phyloP scores from a whole-genome alignment of 1,140 invertebrate genomes.

The Eciton burchellii region DNA sequence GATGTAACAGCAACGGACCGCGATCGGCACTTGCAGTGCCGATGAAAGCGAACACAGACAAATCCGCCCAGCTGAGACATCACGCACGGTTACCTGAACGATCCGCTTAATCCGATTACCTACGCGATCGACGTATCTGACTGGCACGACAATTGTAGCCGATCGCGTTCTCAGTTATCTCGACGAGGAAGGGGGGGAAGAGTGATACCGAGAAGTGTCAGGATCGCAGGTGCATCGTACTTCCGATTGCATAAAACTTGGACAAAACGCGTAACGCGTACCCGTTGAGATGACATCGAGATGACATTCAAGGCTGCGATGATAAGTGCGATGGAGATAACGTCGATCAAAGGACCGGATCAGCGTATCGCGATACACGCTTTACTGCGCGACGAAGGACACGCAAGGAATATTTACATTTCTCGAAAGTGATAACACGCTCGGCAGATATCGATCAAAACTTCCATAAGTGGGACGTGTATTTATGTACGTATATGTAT shows the following conservation, averaged over 20 bases:
- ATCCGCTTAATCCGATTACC: conserved; percentile 70
- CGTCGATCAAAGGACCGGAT: neutral
- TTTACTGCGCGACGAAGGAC: neutral
- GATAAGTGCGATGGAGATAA: conserved; percentile 2
- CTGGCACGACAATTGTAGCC: conserved; percentile 43
- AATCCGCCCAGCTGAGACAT: conserved; percentile 37
- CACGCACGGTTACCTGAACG: conserved; percentile 34
- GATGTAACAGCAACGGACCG: neutral
- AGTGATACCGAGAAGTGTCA: conserved; percentile 46
- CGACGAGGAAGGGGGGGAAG: neutral
- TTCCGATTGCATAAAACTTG: neutral
- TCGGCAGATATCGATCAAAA: too few relatives aligned
- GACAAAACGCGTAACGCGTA: conserved; percentile 19
- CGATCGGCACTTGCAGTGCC: neutral
- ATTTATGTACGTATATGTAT: too few relatives aligned
- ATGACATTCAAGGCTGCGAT: neutral
- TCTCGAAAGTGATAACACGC: neutral
- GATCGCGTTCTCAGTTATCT: conserved; percentile 38
- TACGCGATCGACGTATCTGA: conserved; percentile 57
- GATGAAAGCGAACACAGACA: conserved; percentile 19
- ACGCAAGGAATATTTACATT: neutral
- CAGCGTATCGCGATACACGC: neutral
- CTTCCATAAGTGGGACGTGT: too few relatives aligned
- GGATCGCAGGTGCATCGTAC: conserved; percentile 8
- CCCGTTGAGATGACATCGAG: neutral